Percentiles rank a stretch among this genome's conserved stretches.
Conservation (phyloP, 92 coral and sea anemone species). For the Parazoanthus swiftii region DNA sequence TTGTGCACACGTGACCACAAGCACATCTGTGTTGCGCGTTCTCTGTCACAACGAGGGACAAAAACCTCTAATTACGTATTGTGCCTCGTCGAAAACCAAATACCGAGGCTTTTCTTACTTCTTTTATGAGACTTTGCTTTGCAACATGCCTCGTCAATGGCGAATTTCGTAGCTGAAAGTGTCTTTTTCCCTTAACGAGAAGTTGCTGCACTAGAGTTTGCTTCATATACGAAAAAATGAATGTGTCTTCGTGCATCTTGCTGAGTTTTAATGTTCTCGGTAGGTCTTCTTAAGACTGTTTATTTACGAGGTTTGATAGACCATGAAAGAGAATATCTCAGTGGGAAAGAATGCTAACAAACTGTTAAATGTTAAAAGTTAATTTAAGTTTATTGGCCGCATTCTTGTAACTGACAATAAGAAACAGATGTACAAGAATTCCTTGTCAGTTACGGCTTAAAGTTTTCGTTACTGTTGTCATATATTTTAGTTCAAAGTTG, state of each 20-base stretch:
- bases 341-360: conserved; percentile 36
- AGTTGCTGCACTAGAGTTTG: neutral
- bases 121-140: neutral
- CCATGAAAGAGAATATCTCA: conserved; percentile 17
- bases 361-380: conserved; percentile 40
- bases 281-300: neutral
- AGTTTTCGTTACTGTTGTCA: conserved; percentile 37
- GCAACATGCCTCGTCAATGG: neutral
- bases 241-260: neutral
- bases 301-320: conserved; percentile 21
- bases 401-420: conserved; percentile 25
- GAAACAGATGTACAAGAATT: conserved; percentile 40
- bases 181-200: neutral
- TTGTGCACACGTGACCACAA: conserved; percentile 24
- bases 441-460: neutral
- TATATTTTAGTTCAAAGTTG: conserved; percentile 10
- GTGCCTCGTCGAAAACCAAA: neutral
- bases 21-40: conserved; percentile 38
- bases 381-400: conserved; percentile 28
- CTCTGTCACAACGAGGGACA: conserved; percentile 19
- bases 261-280: neutral
- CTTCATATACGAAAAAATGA: neutral
- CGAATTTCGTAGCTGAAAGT: neutral
- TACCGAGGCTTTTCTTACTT: conserved; percentile 1
- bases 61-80: conserved; percentile 32